Base-by-base conservation (phyloP, 2,888 invertebrate genomes). In the Kuschelorhynchus macadamiae region DNA sequence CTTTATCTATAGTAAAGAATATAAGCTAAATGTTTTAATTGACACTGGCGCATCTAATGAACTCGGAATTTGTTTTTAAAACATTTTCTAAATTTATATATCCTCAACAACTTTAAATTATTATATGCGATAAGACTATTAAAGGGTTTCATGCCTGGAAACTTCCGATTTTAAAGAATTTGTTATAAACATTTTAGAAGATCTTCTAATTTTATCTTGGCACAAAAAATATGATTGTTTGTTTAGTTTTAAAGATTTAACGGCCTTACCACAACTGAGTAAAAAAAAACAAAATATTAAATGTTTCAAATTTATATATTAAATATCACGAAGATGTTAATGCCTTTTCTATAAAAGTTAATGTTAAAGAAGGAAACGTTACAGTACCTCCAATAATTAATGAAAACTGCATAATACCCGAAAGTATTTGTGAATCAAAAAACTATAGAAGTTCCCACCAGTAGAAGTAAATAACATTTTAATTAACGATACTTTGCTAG, bases 161-260 rank as follows among this genome's bases (percentile, higher is more conserved):
- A 41, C 12, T 41, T 16, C 41, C 41, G 5, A 12, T 41, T 41
- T 41, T 14, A 14, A 12, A 14, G 41, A 41, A 41, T 41, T 41
- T 9, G 16, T 3, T 5, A 41, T 14, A 3, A 41, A 41, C 2
- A 41, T 9, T 14, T 14, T 16, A 14, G 16, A 5, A 2, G 41
- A 41, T 5, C 9, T 41, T 41, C 9, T 41, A 16, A 14, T 41
- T 12, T 14, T 41, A 8, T 5, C 41, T 16, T 41, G 41, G 14
- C 41, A 41, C 9, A 41, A 41, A 41, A 41, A 41, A 8, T 41
- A 5, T 16, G 41, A 41, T 8, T 41, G 16, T 41, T 16, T 41
- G 16, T 9, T 41, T 41, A 41, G 41, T 41, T 41, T 41, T 41
- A 41, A 41, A 9, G 41, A 41, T 41, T 8, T 41, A 41, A 11